Percentiles rank a stretch among this genome's conserved stretches.
Conservation (phyloP, 2,888 invertebrate species). For the Limnephilus auricula region DNA sequence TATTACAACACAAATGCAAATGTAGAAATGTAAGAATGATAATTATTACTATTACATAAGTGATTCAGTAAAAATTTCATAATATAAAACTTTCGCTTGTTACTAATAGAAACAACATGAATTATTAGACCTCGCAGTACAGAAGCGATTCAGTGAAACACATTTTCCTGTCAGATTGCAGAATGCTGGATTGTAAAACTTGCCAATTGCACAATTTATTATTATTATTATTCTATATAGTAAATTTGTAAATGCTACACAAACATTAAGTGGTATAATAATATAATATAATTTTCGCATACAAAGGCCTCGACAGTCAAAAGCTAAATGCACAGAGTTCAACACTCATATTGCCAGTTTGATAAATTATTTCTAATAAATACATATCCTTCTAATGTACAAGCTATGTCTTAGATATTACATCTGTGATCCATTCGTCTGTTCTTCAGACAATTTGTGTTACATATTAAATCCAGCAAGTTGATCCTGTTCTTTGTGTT, state of each 20-base stretch:
- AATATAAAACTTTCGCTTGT: constrained; percentile 33
- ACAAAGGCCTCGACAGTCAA: constrained; percentile 57
- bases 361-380: neutral
- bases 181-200: neutral
- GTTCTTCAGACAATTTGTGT: neutral
- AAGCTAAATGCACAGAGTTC: constrained; percentile 35
- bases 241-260: constrained; percentile 2
- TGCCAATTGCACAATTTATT: neutral
- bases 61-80: constrained; percentile 36
- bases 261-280: neutral
- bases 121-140: constrained; percentile 28
- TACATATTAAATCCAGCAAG: neutral
- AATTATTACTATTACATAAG: constrained; percentile 3
- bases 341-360: neutral
- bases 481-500: constrained; percentile 65
- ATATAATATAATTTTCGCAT: constrained; percentile 8
- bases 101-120: constrained; percentile 26
- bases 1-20: neutral
- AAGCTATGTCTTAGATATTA: neutral
- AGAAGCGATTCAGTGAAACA: neutral
- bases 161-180: neutral
- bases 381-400: neutral
- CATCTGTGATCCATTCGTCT: neutral
- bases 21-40: constrained; percentile 16
- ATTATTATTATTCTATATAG: neutral